Conservation (phyloP, 23 tunicate genomes). For the Botrylloides violaceus region DNA sequence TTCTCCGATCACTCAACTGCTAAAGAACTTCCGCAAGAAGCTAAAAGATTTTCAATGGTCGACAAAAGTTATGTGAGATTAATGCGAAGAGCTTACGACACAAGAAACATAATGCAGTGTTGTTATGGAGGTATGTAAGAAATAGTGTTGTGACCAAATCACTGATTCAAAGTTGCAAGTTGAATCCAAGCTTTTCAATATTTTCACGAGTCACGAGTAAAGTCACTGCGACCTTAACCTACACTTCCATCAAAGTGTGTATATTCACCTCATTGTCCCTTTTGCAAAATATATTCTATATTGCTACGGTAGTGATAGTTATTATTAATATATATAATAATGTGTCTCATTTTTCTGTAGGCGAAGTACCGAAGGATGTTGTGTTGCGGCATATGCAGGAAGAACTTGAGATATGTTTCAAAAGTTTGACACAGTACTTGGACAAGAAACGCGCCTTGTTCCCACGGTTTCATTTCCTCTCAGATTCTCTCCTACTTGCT, state of each 20-base stretch:
- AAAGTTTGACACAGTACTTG: conserved; percentile 71
- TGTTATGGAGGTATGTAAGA: conserved; percentile 82
- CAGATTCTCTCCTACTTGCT: conserved; percentile 63
- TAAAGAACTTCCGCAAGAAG: conserved; percentile 89
- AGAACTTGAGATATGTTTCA: conserved; percentile 81
- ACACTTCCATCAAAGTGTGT: too few relatives aligned
- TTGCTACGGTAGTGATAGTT: too few relatives aligned
- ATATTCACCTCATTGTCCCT: neutral
- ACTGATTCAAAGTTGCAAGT: too few relatives aligned
- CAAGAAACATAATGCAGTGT: conserved; percentile 84
- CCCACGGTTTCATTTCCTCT: conserved; percentile 76
- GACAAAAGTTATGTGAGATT: conserved; percentile 74
- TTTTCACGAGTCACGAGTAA: too few relatives aligned
- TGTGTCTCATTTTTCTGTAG: conserved; percentile 21
- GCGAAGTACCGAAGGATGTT: conserved; percentile 88
- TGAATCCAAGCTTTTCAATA: too few relatives aligned
- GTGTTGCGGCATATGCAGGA: conserved; percentile 93
- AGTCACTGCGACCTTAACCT: too few relatives aligned
- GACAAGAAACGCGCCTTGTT: conserved; percentile 84
- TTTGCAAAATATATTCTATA: neutral
- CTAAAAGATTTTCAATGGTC: conserved; percentile 78
- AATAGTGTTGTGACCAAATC: too few relatives aligned
- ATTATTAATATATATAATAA: too few relatives aligned
- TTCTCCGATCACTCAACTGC: conserved; percentile 81
- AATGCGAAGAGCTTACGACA: conserved; percentile 68